These are phyloP conservation scores for Gopherus evgoodei DNA, from an alignment of 2,113 vertebrate species.

Conservation along the genomic window DNA sequence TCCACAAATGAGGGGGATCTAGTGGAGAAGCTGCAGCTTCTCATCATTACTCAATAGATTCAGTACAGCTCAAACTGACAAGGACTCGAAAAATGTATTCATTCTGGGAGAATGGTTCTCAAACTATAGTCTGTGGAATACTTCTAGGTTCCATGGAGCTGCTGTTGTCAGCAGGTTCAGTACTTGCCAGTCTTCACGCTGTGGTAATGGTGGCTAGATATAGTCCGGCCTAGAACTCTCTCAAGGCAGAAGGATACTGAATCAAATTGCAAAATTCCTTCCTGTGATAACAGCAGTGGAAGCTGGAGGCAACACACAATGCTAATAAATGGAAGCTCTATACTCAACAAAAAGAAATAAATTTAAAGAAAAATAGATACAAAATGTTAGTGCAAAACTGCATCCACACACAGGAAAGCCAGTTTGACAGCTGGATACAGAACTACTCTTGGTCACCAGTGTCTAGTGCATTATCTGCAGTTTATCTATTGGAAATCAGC, in stretches of 20 bases:
- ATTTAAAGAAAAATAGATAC: neutral
- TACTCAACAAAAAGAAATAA: neutral
- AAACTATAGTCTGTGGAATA: neutral
- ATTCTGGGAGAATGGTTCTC: neutral
- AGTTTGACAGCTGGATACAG: slow-evolving; percentile 19
- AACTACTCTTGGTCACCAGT: slow-evolving; percentile 67
- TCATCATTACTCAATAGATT: neutral
- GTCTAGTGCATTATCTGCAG: slow-evolving; percentile 60
- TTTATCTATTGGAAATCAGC: slow-evolving; percentile 55
- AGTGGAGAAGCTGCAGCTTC: no score
- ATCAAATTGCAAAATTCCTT: neutral
- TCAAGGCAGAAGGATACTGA: neutral
- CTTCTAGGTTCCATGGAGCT: neutral
- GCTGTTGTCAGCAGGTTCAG: neutral
- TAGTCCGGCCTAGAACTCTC: neutral
- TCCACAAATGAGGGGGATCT: no score
- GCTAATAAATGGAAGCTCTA: neutral
- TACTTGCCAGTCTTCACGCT: neutral
- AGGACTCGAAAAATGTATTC: accelerated
- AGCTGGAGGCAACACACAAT: neutral
- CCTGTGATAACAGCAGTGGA: neutral
- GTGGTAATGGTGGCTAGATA: neutral
- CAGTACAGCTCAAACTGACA: neutral
- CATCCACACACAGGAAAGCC: slow-evolving; percentile 13
- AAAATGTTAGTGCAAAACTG: slow-evolving; percentile 6